phyloP scores from a whole-genome alignment of 2,888 invertebrate species.

The Idaea straminata region DNA sequence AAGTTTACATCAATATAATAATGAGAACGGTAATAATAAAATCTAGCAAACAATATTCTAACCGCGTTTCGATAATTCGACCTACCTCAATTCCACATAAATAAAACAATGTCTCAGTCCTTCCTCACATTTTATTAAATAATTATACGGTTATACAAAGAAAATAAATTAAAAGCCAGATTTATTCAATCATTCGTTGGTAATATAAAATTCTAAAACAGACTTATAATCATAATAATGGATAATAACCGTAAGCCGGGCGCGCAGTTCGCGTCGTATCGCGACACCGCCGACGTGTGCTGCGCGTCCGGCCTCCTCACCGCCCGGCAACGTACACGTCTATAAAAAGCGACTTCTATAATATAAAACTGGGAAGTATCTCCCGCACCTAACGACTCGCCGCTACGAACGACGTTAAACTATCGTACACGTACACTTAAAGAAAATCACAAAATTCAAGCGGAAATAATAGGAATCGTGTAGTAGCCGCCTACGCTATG shows the following conservation, averaged over 20 bases:
- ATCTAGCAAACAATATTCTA: constrained; percentile 62
- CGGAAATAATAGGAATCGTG: constrained; percentile 76
- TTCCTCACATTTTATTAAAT: constrained; percentile 75
- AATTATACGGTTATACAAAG: constrained; percentile 80
- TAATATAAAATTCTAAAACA: constrained; percentile 80
- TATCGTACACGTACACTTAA: constrained; percentile 78
- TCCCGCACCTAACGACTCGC: constrained; percentile 75
- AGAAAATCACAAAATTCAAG: constrained; percentile 80
- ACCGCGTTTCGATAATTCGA: constrained; percentile 47
- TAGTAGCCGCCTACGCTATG: constrained; percentile 57
- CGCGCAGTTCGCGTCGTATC: constrained; percentile 23
- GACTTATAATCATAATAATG: constrained; percentile 71
- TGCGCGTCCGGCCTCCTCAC: constrained; percentile 33
- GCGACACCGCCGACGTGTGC: constrained; percentile 23
- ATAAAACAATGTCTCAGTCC: constrained; percentile 77
- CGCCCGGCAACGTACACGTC: constrained; percentile 60
- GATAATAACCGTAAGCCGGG: constrained; percentile 55
- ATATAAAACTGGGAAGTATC: constrained; percentile 71
- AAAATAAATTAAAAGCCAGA: constrained; percentile 79
- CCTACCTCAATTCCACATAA: constrained; percentile 57
- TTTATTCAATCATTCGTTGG: constrained; percentile 78
- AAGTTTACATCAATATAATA: constrained; percentile 65
- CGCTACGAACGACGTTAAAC: constrained; percentile 62
- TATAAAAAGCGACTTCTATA: constrained; percentile 77
- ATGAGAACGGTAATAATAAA: constrained; percentile 48